phyloP scores from a whole-genome alignment of 1,140 invertebrate genomes.

The Melipona quadrifasciata region DNA sequence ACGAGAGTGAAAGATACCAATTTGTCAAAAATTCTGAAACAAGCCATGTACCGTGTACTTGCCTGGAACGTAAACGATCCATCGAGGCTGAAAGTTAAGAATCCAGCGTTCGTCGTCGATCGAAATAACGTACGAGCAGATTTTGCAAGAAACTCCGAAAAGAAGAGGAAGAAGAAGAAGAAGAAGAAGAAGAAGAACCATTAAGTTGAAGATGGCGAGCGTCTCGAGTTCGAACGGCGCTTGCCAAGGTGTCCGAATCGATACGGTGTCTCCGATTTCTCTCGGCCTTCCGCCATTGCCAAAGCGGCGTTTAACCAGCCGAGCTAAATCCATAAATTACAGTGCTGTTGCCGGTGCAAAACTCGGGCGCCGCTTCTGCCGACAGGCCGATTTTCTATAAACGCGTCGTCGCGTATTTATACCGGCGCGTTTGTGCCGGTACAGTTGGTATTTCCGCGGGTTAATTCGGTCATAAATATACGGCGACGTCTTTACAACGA shows the following conservation, averaged over 20 bases:
- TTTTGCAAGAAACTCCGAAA: no score
- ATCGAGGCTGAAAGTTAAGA: no score
- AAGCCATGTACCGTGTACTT: no score
- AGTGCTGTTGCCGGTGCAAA: constrained; percentile 17
- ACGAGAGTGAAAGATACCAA: no score
- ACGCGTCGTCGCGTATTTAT: constrained; percentile 47
- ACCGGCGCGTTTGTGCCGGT: constrained; percentile 42
- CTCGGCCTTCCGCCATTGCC: not conserved
- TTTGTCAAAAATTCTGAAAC: no score
- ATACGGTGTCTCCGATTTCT: constrained; percentile 1
- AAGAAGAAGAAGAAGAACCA: no score
- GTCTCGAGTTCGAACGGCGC: not conserved
- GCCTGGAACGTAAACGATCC: no score
- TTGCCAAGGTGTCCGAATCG: not conserved
- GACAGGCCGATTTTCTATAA: constrained; percentile 45
- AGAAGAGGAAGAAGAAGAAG: no score
- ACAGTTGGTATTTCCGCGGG: constrained; percentile 57
- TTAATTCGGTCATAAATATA: constrained; percentile 67
- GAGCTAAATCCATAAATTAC: constrained; percentile 48
- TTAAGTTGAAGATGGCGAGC: not conserved
- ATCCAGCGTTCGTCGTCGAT: no score
- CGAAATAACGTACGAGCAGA: no score
- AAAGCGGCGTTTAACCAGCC: not conserved
- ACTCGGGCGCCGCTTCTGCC: constrained; percentile 3
- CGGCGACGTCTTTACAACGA: constrained; percentile 49